Conservation (phyloP, 2,888 invertebrate genomes). For the Formica aserva region DNA sequence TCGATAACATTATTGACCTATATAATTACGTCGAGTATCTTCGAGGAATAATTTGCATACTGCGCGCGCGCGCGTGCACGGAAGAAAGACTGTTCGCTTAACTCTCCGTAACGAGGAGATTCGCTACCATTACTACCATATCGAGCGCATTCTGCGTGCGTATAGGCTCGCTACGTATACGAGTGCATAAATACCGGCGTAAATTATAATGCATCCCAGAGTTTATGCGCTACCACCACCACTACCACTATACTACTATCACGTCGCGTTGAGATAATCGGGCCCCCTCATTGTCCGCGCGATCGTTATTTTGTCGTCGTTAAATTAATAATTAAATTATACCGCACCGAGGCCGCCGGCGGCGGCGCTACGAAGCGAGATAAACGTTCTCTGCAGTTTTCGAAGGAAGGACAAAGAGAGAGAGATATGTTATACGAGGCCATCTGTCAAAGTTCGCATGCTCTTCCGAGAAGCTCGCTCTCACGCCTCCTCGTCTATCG, state of each 20-base stretch:
- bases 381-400: conserved; percentile 59
- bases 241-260: neutral
- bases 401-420: neutral
- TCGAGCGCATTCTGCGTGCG: neutral
- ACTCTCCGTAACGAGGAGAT: conserved; percentile 31
- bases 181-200: conserved; percentile 40
- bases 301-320: conserved; percentile 54
- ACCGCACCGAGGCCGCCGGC: conserved; percentile 28
- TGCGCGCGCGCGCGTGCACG: neutral
- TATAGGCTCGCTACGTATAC: neutral
- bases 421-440: conserved; percentile 60
- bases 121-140: neutral
- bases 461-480: conserved; percentile 72
- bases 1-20: conserved; percentile 56
- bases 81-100: neutral
- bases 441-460: conserved; percentile 75
- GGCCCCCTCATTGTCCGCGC: conserved; percentile 49
- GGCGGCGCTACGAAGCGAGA: conserved; percentile 50
- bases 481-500: conserved; percentile 67
- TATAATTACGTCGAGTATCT: conserved; percentile 51
- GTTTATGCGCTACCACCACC: conserved; percentile 9
- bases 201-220: conserved; percentile 38
- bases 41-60: conserved; percentile 48
- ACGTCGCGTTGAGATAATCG: conserved; percentile 45
- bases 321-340: conserved; percentile 65